phyloP scores from a whole-genome alignment of 2,113 vertebrate genomes.

The Limanda limanda region DNA sequence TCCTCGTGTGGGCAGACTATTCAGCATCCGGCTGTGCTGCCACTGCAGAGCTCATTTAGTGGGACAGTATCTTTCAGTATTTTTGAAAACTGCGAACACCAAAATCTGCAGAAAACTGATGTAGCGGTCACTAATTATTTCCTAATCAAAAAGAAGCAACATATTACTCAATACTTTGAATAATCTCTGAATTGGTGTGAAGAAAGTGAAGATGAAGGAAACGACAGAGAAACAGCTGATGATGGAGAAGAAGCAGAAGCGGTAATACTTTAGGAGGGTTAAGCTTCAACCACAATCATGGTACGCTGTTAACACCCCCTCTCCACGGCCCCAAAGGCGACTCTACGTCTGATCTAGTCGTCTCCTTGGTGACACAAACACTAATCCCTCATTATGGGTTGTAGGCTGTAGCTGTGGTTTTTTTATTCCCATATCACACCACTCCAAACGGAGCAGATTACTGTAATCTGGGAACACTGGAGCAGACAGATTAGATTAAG shows the following conservation, averaged over 20 bases:
- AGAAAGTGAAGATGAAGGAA: conserved; percentile 35
- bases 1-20: conserved; percentile 29
- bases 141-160: conserved; percentile 21
- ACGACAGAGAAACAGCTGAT: conserved; percentile 41
- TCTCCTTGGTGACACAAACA: conserved; percentile 78
- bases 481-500: conserved; percentile 80
- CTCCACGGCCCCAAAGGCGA: conserved; percentile 52
- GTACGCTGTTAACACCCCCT: conserved; percentile 49
- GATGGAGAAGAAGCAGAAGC: conserved; percentile 43
- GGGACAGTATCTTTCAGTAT: conserved; percentile 22
- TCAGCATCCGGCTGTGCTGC: conserved; percentile 33
- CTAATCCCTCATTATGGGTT: conserved; percentile 80
- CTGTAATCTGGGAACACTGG: conserved; percentile 79
- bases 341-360: conserved; percentile 66
- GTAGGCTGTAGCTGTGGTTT: conserved; percentile 51
- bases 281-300: conserved; percentile 52
- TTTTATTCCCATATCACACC: conserved; percentile 74
- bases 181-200: neutral
- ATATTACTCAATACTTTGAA: conserved; percentile 3
- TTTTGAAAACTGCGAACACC: conserved; percentile 11
- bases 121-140: conserved; percentile 45
- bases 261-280: conserved; percentile 47
- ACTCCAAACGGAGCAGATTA: conserved; percentile 76
- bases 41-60: conserved; percentile 34
- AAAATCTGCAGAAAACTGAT: conserved; percentile 17